phyloP scores from a whole-genome alignment of 1,140 invertebrate species.

The Drosophila seguyi region DNA sequence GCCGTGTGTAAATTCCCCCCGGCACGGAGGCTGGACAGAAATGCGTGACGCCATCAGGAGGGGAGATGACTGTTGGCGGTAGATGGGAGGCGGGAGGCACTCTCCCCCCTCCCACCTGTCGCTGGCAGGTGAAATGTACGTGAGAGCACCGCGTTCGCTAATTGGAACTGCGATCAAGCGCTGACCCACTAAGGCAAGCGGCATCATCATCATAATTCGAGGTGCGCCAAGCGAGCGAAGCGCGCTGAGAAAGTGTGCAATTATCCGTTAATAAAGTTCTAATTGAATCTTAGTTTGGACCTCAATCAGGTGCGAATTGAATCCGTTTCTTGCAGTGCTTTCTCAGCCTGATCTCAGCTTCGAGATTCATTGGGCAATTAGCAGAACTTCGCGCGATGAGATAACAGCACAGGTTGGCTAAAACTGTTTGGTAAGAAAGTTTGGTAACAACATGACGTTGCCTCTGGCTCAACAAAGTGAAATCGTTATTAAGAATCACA shows the following conservation, averaged over 20 bases:
- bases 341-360: not conserved
- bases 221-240: constrained; percentile 17
- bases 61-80: not conserved
- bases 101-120: constrained; percentile 11
- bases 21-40: constrained; percentile 43
- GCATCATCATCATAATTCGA: constrained; percentile 19
- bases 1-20: constrained; percentile 31
- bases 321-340: constrained; percentile 22
- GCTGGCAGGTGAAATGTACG: constrained; percentile 52
- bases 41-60: constrained; percentile 35
- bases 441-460: not conserved
- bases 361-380: constrained; percentile 25
- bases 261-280: constrained; percentile 58
- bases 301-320: constrained; percentile 41
- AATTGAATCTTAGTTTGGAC: constrained; percentile 39
- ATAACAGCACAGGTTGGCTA: constrained; percentile 9
- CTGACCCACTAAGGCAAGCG: constrained; percentile 43
- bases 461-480: not conserved
- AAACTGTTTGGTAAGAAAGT: constrained; percentile 1
- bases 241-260: constrained; percentile 55
- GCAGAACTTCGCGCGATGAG: constrained; percentile 11
- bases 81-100: not conserved
- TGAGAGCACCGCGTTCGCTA: constrained; percentile 42
- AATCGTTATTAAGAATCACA: constrained; percentile 4
- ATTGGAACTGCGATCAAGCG: constrained; percentile 51